These are phyloP conservation scores for Marisa cornuarietis DNA, from an alignment of 1,140 invertebrate genomes.

Conservation along the genomic window DNA sequence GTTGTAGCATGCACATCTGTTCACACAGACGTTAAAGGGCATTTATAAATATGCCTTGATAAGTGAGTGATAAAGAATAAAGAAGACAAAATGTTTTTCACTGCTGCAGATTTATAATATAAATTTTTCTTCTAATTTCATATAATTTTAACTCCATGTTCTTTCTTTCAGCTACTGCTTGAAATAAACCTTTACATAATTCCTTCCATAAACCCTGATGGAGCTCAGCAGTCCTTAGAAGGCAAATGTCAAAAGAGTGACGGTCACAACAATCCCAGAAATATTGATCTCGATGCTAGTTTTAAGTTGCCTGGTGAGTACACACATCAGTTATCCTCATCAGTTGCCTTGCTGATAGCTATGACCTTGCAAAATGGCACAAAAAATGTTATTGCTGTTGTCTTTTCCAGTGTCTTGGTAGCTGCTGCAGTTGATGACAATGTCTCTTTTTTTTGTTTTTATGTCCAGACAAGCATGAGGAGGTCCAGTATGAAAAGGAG, in stretches of 20 bases:
- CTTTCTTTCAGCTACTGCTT: conserved; percentile 71
- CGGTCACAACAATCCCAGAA: conserved; percentile 81
- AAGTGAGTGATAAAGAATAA: neutral
- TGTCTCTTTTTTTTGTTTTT: neutral
- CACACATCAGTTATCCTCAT: neutral
- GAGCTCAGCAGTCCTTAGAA: conserved; percentile 79
- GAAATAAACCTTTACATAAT: conserved; percentile 83
- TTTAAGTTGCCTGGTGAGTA: conserved; percentile 78
- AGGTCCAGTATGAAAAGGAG: neutral
- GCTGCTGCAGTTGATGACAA: neutral
- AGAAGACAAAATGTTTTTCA: neutral
- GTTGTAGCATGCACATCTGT: neutral
- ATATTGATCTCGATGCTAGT: conserved; percentile 91
- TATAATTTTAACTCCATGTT: neutral
- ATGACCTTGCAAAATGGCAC: neutral
- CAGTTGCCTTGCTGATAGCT: neutral
- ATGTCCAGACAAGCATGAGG: neutral
- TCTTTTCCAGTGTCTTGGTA: neutral
- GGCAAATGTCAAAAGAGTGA: conserved; percentile 64
- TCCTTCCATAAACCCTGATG: conserved; percentile 88
- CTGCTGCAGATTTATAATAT: too few relatives aligned
- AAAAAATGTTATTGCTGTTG: neutral
- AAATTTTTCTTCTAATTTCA: neutral
- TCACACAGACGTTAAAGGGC: neutral
- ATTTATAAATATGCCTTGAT: neutral